Evolutionary conservation across 1,140 invertebrate genomes (phyloP).

Genomic region (Dendroctonus valens): DNA sequence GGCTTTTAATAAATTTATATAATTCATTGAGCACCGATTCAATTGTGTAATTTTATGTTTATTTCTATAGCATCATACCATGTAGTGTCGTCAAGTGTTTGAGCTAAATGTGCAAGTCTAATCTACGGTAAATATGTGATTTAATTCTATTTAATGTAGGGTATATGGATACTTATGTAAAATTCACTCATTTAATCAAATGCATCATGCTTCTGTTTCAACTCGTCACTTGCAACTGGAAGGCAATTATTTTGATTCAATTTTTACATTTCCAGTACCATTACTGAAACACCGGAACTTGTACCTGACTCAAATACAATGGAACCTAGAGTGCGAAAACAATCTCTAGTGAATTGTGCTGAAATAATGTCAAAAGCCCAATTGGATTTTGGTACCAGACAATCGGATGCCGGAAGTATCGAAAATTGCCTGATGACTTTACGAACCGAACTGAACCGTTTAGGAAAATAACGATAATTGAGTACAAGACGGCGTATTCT

Average conservation of each 20-base stretch:
- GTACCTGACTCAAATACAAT: background rate
- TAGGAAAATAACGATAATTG: constrained; percentile 18
- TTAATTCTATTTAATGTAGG: too few species aligned
- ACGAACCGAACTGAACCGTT: constrained; percentile 5
- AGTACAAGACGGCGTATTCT: background rate
- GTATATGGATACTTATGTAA: too few species aligned
- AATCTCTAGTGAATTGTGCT: constrained; percentile 3
- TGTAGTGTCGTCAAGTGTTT: too few species aligned
- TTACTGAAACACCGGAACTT: background rate
- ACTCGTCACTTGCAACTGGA: background rate
- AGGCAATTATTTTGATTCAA: background rate
- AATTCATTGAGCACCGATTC: too few species aligned
- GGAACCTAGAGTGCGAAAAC: constrained; percentile 2
- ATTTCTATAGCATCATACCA: too few species aligned
- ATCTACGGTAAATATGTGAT: too few species aligned
- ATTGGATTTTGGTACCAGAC: constrained; percentile 21
- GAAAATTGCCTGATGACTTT: constrained; percentile 20
- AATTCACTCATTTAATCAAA: too few species aligned
- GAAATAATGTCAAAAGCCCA: constrained; percentile 11
- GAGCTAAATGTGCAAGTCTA: too few species aligned
- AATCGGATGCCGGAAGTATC: constrained; percentile 11
- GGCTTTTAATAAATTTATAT: too few species aligned
- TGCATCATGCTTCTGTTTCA: too few species aligned
- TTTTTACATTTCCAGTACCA: constrained; percentile 17
- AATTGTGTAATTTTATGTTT: too few species aligned